Evolutionary conservation across 2,888 invertebrate species (phyloP), one percentile per base, ranked within the genome.

Genomic region (Drosophila histrio): DNA sequence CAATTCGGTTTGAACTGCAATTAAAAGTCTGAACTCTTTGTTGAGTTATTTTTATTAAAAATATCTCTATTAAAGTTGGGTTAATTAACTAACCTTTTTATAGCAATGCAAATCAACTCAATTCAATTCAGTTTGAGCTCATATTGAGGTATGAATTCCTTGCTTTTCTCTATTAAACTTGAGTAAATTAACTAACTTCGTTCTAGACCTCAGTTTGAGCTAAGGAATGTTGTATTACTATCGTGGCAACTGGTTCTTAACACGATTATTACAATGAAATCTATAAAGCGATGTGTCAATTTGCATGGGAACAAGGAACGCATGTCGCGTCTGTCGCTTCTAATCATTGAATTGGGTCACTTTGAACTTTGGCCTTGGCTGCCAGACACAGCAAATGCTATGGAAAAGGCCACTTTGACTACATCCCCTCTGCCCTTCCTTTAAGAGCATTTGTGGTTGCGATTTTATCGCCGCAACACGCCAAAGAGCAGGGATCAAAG

Each of bases 391-490:
- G 50, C 58, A 56, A 76, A 68, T 43, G 56, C 64, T 41, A 21
- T 21, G 46, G 15, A 52, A 65, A 41, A 59, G 73, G 52, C 43
- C 54, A 56, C 50, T 34, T 53, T 21, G 41, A 52, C 38, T 32
- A 19, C 39, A 57, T 2, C 26, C 13, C n/a, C n/a, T 3, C 9
- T 28, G 11, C 17, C 44, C 19, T 3, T 3, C 22, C 13, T 19
- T 11, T 7, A 56, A 46, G 19, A 56, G 56, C 49, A 39, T 26
- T 47, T 36, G 26, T 26, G 32, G 30, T 43, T 44, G 53, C 52
- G 87, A 82, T 87, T 87, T 83, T 87, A 87, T 80, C 87, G 87
- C 67, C 34, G 67, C 70, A 86, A 88, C 83, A 88, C 86, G 83
- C 88, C 66, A 88, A 72, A 80, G 88, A 76, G 84, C 87, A 85